Percentiles rank a stretch among this genome's conserved stretches.
phyloP scores from a whole-genome alignment of 2,888 invertebrate genomes.

The Cantharis rustica region DNA sequence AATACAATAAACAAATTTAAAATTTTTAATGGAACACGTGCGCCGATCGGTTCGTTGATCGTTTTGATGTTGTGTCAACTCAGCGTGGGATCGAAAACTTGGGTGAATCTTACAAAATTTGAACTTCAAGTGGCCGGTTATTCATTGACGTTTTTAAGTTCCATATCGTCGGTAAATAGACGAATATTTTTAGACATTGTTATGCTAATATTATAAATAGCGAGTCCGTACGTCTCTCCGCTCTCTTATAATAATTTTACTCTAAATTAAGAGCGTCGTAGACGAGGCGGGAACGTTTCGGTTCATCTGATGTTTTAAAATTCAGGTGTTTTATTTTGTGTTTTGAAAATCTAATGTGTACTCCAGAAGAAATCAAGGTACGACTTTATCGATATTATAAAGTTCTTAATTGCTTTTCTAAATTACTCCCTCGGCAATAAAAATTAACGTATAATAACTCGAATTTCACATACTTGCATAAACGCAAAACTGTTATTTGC shows the following conservation, averaged over 20 bases:
- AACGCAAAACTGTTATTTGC: slow-evolving; percentile 43
- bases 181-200: slow-evolving; percentile 24
- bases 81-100: neutral
- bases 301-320: neutral
- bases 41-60: neutral
- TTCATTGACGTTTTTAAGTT: slow-evolving; percentile 8
- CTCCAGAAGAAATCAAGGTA: slow-evolving; percentile 59
- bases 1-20: neutral
- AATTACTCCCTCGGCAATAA: slow-evolving; percentile 15
- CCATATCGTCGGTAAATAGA: slow-evolving; percentile 7
- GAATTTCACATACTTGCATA: slow-evolving; percentile 41
- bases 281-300: slow-evolving; percentile 8
- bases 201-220: slow-evolving; percentile 24
- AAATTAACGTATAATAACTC: slow-evolving; percentile 26
- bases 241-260: neutral
- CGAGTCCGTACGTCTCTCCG: slow-evolving; percentile 2
- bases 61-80: neutral
- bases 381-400: slow-evolving; percentile 7
- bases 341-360: slow-evolving; percentile 52
- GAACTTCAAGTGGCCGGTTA: neutral
- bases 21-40: neutral
- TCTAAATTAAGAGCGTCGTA: neutral
- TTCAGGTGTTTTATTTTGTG: neutral
- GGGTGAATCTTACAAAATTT: neutral
- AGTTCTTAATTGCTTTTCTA: slow-evolving; percentile 14